A percentile compares a stretch with the other conserved stretches of the same genome.
Evolutionary conservation across 2,113 vertebrate species (phyloP).

Genomic region (Salvelinus alpinus): DNA sequence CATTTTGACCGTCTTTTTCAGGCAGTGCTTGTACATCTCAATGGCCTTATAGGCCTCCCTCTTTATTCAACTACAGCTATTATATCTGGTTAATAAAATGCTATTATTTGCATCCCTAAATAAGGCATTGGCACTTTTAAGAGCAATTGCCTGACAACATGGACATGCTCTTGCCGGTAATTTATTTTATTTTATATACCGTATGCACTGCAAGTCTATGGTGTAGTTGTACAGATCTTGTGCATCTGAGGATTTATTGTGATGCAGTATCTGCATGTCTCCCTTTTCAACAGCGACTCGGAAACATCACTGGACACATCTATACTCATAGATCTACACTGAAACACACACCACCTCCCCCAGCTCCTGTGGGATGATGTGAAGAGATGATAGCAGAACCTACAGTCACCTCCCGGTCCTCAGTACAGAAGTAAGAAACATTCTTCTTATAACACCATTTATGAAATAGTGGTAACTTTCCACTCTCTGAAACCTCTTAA

Average conservation of each 20-base stretch:
- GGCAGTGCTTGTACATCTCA: too few relatives aligned
- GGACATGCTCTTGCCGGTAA: too few relatives aligned
- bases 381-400: conserved; percentile 83
- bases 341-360: conserved; percentile 23
- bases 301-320: background rate
- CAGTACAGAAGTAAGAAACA: conserved; percentile 74
- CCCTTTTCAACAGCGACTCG: background rate
- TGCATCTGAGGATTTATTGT: background rate
- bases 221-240: background rate
- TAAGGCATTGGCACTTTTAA: background rate
- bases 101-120: background rate
- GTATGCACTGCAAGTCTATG: background rate
- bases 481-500: too few relatives aligned
- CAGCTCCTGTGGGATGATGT: conserved; percentile 54
- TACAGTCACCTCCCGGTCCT: conserved; percentile 60
- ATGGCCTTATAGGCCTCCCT: too few relatives aligned
- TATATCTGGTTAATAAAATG: background rate
- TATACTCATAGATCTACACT: conserved; percentile 31
- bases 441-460: too few relatives aligned
- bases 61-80: background rate
- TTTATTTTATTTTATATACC: background rate
- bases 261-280: background rate
- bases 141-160: background rate
- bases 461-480: too few relatives aligned
- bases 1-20: too few relatives aligned